Conservation (phyloP, 1,140 invertebrate species). For the Mizuhopecten yessoensis region DNA sequence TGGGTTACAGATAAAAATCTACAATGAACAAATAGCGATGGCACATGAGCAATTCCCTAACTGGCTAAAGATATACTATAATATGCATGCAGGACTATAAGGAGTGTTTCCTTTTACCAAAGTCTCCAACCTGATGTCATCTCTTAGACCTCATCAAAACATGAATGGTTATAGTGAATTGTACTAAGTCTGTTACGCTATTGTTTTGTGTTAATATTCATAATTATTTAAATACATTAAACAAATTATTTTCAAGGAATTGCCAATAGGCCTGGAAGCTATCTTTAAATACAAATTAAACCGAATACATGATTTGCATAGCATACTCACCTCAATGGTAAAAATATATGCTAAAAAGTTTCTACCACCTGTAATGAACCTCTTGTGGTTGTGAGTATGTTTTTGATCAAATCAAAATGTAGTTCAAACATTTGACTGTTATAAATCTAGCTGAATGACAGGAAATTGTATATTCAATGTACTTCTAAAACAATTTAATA, state of each 20-base stretch:
- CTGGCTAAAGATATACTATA: background rate
- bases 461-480: too few relatives aligned
- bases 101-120: background rate
- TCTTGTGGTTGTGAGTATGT: background rate
- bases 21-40: background rate
- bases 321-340: background rate
- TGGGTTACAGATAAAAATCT: slow-evolving; percentile 3
- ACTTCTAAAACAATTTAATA: too few relatives aligned
- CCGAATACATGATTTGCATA: background rate
- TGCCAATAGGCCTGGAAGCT: background rate
- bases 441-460: too few relatives aligned
- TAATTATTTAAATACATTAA: background rate
- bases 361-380: background rate
- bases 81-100: slow-evolving; percentile 9
- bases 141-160: background rate
- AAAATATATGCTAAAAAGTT: background rate
- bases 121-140: background rate
- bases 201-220: background rate
- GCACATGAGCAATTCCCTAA: slow-evolving; percentile 29
- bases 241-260: background rate
- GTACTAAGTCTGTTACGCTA: background rate
- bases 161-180: background rate
- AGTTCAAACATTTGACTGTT: too few relatives aligned
- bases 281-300: background rate
- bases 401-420: too few relatives aligned